phyloP scores from a whole-genome alignment of 1,140 invertebrate genomes.

The Fopius arisanus region DNA sequence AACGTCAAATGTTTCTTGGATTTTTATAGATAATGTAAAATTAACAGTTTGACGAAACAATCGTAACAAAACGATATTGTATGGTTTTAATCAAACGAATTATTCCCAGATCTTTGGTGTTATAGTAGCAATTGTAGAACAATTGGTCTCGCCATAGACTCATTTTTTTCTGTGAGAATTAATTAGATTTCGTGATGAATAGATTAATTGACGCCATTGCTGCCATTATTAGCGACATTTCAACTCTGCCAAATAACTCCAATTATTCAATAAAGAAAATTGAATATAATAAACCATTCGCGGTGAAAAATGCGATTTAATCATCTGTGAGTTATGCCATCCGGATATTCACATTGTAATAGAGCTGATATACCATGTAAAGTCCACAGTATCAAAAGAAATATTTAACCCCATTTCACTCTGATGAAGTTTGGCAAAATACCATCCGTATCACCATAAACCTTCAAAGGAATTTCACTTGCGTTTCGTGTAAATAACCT shows the following conservation, averaged over 20 bases:
- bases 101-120: too few species aligned
- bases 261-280: not conserved
- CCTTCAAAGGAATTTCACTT: not conserved
- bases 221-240: not conserved
- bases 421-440: slow-evolving; percentile 1
- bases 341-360: not conserved
- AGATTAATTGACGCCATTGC: too few species aligned
- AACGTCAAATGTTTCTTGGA: too few species aligned
- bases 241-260: not conserved
- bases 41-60: too few species aligned
- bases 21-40: too few species aligned
- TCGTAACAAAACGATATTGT: too few species aligned
- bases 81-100: too few species aligned
- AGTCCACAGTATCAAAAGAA: slow-evolving; percentile 1
- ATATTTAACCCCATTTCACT: not conserved
- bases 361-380: not conserved
- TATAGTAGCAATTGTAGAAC: too few species aligned
- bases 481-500: not conserved
- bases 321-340: not conserved
- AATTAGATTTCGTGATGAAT: too few species aligned
- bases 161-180: too few species aligned
- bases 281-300: not conserved
- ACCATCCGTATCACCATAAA: slow-evolving; percentile 1
- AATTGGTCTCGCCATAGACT: too few species aligned
- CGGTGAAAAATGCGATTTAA: not conserved